A percentile compares a stretch with the other conserved stretches of the same genome.
phyloP scores from a whole-genome alignment of 2,888 invertebrate species.

The Oligia fasciuncula region DNA sequence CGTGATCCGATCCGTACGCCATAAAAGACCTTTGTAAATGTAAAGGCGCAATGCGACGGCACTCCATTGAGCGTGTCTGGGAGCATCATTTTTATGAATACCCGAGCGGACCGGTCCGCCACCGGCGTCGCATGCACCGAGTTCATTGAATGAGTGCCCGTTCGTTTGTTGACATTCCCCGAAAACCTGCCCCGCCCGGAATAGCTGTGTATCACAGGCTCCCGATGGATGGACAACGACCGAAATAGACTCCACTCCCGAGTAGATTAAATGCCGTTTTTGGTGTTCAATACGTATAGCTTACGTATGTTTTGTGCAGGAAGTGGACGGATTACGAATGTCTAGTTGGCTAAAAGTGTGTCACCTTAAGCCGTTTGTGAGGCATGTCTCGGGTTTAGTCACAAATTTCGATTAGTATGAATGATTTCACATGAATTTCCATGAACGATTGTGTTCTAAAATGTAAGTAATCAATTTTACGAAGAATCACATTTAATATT shows the following conservation, averaged over 20 bases:
- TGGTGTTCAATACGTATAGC: slow-evolving; percentile 78
- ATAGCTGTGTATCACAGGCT: slow-evolving; percentile 82
- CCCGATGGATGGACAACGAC: slow-evolving; percentile 86
- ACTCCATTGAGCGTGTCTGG: slow-evolving; percentile 85
- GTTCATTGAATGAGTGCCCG: slow-evolving; percentile 89
- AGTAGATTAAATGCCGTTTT: slow-evolving; percentile 84
- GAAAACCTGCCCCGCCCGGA: slow-evolving; percentile 89
- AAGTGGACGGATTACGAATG: slow-evolving; percentile 68
- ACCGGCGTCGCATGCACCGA: slow-evolving; percentile 83
- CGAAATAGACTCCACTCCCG: slow-evolving; percentile 84
- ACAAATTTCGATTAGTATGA: slow-evolving; percentile 58
- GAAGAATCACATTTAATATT: slow-evolving; percentile 45
- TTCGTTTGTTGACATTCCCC: slow-evolving; percentile 90
- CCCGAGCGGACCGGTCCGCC: slow-evolving; percentile 84
- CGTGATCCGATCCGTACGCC: slow-evolving; percentile 76
- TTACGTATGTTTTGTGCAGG: slow-evolving; percentile 77
- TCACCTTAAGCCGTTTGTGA: slow-evolving; percentile 55
- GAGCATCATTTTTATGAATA: slow-evolving; percentile 89
- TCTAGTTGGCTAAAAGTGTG: slow-evolving; percentile 63
- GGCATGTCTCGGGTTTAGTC: slow-evolving; percentile 56
- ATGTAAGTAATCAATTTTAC: slow-evolving; percentile 53
- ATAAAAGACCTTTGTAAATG: slow-evolving; percentile 74
- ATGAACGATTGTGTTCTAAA: slow-evolving; percentile 52
- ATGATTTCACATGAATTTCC: slow-evolving; percentile 60
- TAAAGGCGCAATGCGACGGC: slow-evolving; percentile 70